Percentiles rank a stretch among this genome's conserved stretches.
Conservation (phyloP, 2,113 vertebrate species). For the Picathartes gymnocephalus region DNA sequence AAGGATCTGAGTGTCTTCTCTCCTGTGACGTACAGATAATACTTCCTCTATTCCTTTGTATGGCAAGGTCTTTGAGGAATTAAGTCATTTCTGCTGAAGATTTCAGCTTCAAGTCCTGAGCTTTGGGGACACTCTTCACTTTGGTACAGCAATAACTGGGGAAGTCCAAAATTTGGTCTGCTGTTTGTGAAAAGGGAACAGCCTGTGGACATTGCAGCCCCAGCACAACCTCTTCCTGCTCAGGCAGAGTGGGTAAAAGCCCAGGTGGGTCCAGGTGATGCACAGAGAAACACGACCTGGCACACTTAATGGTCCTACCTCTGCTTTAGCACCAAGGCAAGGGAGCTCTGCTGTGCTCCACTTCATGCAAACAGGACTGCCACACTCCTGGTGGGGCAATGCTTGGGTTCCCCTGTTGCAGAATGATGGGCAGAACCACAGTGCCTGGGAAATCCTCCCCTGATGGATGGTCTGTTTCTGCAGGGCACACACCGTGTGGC, state of each 20-base stretch:
- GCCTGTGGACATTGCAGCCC: not conserved
- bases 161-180: not conserved
- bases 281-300: not conserved
- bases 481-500: not conserved
- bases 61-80: not conserved
- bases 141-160: not conserved
- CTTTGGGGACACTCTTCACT: not conserved
- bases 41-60: not conserved
- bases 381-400: not conserved
- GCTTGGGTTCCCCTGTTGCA: not conserved
- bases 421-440: not conserved
- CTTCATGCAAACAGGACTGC: fast-evolving
- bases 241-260: not conserved
- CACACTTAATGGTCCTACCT: not conserved
- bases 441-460: not conserved
- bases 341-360: not conserved
- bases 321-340: not conserved
- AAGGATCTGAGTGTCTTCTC: not conserved
- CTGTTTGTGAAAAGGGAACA: not conserved
- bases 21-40: not conserved
- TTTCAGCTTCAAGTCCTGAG: not conserved
- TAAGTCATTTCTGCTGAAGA: not conserved
- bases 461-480: fast-evolving
- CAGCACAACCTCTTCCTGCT: not conserved
- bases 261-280: fast-evolving